A percentile compares a stretch with the other conserved stretches of the same genome.
Conservation (phyloP, 2,797 vertebrate species). For the Lepilemur ruficaudatus region DNA sequence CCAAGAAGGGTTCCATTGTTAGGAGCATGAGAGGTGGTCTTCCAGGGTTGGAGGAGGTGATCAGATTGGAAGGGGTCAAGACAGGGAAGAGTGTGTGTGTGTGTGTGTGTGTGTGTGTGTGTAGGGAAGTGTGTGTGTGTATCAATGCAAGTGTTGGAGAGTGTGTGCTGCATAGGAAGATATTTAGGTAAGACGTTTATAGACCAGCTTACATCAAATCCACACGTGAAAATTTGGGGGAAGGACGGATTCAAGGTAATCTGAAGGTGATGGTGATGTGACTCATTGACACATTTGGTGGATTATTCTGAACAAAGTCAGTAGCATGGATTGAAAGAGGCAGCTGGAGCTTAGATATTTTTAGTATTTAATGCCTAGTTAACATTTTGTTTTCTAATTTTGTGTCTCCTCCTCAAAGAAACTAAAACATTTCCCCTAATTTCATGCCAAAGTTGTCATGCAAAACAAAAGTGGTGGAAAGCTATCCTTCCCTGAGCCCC, state of each 20-base stretch:
- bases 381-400: conserved; percentile 38
- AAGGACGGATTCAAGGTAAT: neutral
- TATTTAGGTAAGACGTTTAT: neutral
- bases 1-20: fast-evolving
- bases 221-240: neutral
- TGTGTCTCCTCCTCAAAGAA: neutral
- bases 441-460: neutral
- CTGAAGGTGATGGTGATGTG: neutral
- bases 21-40: neutral
- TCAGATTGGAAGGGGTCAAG: neutral
- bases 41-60: neutral
- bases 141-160: neutral
- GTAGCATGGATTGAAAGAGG: neutral
- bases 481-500: neutral
- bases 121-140: too few relatives aligned
- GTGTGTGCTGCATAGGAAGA: neutral
- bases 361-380: neutral
- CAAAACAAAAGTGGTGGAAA: neutral
- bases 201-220: neutral
- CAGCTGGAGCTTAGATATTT: neutral
- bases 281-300: neutral
- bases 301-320: neutral
- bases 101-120: neutral
- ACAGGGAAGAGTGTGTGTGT: neutral
- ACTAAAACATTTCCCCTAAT: neutral